Evolutionary conservation across 2,113 vertebrate genomes (phyloP), one percentile per base, ranked within the genome.

Genomic region (Oncorhynchus gorbuscha): DNA sequence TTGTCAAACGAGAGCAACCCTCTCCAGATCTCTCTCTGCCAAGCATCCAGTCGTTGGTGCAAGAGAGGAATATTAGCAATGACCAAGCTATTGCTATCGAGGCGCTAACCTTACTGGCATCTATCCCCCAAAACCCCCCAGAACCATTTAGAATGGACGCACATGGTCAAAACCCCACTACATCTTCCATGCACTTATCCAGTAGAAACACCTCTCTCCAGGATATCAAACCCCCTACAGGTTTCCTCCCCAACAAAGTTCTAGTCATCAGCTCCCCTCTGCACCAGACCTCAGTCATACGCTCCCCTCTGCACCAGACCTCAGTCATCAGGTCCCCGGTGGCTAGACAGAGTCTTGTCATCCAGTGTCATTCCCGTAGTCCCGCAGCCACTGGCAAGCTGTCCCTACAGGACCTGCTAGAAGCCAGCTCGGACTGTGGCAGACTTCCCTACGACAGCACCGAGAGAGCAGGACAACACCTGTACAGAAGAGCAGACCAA

Each of bases 61-160:
- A 96, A 89, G 94, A 77, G n/a, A 94, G 95, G 88, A 96, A 95
- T 85, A 93, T 99, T 82, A 98, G 94, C 12, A 81, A 95, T 79
- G 96, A 99, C 84, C 97, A 99, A 87, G 95, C 96, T 49, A 96
- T 97, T 58, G 97, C 96, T 85, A 97, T 99, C 77, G 96, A 98
- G 92, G 97, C 96, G 85, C 92, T 99, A 87, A 98, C 97, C 68
- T 94, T 96, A 73, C 92, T 99, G 81, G 97, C 93, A 45, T 45
- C 39, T 93, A 87, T 88, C 84, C 92, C 93, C 83, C 89, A 91
- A 79, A 86, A 30, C 73, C 79, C 79, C 80, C 81, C 73, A 49
- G 73, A 85, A 73, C 59, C 83, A 76, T 85, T 91, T 80, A 89
- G 90, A 91, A 74, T 67, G 55, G 84, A 91, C 77, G 77, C 68